These are phyloP conservation scores for Drosophila prolongata DNA, from an alignment of 2,888 invertebrate species.

Conservation along the genomic window DNA sequence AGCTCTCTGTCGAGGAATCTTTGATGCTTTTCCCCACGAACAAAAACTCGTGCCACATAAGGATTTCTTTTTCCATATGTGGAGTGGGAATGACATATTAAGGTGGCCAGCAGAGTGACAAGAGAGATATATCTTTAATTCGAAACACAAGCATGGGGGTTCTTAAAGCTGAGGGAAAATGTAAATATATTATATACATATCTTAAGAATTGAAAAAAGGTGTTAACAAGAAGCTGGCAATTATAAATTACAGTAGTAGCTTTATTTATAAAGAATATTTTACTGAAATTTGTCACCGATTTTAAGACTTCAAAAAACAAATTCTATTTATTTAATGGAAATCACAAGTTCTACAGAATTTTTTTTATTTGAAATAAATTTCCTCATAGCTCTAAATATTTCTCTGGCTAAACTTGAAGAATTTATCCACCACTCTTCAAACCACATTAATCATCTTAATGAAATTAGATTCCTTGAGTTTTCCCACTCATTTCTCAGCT, in stretches of 20 bases:
- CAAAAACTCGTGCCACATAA: background rate
- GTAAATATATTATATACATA: too few species aligned
- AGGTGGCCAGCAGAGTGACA: conserved; percentile 16
- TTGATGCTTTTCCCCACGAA: conserved; percentile 14
- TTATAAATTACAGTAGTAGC: too few species aligned
- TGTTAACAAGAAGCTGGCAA: too few species aligned
- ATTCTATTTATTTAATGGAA: too few species aligned
- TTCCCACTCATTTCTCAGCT: too few species aligned
- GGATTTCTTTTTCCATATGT: background rate
- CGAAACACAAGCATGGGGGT: background rate
- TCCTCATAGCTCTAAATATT: too few species aligned
- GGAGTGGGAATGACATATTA: conserved; percentile 1
- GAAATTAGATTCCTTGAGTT: conserved; percentile 22
- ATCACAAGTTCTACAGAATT: too few species aligned
- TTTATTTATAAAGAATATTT: too few species aligned
- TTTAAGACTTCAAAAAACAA: too few species aligned
- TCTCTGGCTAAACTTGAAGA: background rate
- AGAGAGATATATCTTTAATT: conserved; percentile 4
- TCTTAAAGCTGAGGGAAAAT: background rate
- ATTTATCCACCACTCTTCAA: background rate
- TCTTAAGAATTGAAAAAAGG: too few species aligned
- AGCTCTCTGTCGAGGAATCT: conserved; percentile 31
- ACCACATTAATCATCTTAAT: conserved; percentile 28
- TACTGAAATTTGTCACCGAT: too few species aligned
- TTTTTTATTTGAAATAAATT: too few species aligned